Evolutionary conservation across 2,888 invertebrate genomes (phyloP).

Genomic region (Frankliniella intonsa): DNA sequence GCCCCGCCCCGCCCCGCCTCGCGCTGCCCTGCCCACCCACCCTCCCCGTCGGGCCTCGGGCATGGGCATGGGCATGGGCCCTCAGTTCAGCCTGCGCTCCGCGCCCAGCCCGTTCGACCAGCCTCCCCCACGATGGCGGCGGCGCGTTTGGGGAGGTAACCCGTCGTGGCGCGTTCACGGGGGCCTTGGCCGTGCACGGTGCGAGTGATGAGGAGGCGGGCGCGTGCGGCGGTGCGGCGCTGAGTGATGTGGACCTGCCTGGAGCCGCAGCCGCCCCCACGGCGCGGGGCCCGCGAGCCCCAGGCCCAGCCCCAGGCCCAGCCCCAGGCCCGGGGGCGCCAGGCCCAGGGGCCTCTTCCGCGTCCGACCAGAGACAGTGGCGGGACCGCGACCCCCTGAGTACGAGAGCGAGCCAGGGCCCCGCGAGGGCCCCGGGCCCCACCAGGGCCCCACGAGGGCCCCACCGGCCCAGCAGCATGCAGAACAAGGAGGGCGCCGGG

Average conservation of each 20-base stretch:
- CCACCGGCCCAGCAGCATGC: not conserved
- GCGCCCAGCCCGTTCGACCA: not conserved
- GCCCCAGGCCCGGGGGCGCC: not conserved
- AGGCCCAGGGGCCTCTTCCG: not conserved
- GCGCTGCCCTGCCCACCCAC: not conserved
- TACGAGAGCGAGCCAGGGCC: not conserved
- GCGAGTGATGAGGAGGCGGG: not conserved
- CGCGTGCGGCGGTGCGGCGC: no score
- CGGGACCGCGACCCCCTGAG: not conserved
- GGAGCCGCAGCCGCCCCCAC: not conserved
- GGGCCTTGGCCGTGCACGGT: not conserved
- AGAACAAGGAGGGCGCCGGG: not conserved
- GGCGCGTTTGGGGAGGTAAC: not conserved
- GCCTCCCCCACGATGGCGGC: not conserved
- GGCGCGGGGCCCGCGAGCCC: not conserved
- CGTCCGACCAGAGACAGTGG: not conserved
- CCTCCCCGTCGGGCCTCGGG: not conserved
- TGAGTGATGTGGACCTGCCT: not conserved
- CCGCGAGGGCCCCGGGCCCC: not conserved
- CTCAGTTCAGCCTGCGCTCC: slow-evolving; percentile 6
- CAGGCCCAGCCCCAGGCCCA: not conserved
- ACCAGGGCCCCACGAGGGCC: not conserved
- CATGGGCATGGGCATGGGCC: not conserved
- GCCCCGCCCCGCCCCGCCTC: not conserved
- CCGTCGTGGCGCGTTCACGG: slow-evolving; percentile 13